phyloP scores from a whole-genome alignment of 2,113 vertebrate species.

The Equus przewalskii region DNA sequence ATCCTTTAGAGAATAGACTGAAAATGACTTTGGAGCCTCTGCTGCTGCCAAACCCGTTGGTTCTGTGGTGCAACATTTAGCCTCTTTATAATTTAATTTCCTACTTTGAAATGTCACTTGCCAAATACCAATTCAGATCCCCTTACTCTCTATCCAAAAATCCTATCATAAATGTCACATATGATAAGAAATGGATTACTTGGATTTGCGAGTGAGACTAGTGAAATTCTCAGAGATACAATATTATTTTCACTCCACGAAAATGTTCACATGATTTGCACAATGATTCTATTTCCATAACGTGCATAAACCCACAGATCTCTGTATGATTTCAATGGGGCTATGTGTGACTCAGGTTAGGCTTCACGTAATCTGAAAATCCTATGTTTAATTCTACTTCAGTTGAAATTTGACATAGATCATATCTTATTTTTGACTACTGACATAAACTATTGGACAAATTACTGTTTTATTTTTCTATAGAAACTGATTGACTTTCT shows the following conservation, averaged over 20 bases:
- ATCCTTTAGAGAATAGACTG: slow-evolving; percentile 27
- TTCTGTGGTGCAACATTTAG: slow-evolving; percentile 58
- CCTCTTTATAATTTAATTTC: slow-evolving; percentile 66
- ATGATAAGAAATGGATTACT: slow-evolving; percentile 41
- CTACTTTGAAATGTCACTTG: slow-evolving; percentile 70
- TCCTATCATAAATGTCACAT: slow-evolving; percentile 51
- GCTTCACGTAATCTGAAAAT: background rate
- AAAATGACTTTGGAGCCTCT: slow-evolving; percentile 43
- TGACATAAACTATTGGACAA: background rate
- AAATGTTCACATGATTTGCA: background rate
- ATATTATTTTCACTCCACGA: background rate
- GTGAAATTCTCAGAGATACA: slow-evolving; percentile 51
- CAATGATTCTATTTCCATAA: background rate
- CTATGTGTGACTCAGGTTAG: background rate
- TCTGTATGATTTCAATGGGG: background rate
- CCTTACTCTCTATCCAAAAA: background rate
- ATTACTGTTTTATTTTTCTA: slow-evolving; percentile 50
- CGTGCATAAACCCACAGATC: background rate
- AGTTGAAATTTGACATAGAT: slow-evolving; percentile 46
- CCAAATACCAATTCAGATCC: slow-evolving; percentile 33
- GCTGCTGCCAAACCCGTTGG: slow-evolving; percentile 7
- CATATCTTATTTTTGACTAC: background rate
- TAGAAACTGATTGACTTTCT: slow-evolving; percentile 9
- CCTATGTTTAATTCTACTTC: background rate
- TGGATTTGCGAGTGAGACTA: background rate